These are phyloP conservation scores for Caranx ignobilis DNA, from an alignment of 2,113 vertebrate species.

Conservation along the genomic window DNA sequence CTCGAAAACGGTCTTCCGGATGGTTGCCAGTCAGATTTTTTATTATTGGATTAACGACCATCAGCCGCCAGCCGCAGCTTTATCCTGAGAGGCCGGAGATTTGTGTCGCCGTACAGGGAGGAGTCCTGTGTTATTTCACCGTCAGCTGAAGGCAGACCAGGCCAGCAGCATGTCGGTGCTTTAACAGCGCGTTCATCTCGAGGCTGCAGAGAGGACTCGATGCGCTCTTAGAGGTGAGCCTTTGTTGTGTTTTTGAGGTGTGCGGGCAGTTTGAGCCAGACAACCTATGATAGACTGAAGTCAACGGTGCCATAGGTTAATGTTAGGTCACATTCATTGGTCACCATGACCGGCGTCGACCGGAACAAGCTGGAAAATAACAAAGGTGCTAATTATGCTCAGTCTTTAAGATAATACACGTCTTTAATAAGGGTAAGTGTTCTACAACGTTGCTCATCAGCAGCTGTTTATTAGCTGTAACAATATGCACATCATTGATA, in stretches of 20 bases:
- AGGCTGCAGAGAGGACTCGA: conserved; percentile 27
- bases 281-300: not conserved
- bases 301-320: conserved; percentile 5
- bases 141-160: conserved; percentile 51
- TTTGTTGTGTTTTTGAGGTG: not conserved
- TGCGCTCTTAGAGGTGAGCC: conserved; percentile 70
- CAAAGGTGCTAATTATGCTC: not conserved
- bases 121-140: conserved; percentile 60
- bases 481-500: not conserved
- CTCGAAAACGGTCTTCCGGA: conserved; percentile 45
- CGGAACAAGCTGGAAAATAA: not conserved
- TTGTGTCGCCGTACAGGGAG: conserved; percentile 68
- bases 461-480: conserved; percentile 1
- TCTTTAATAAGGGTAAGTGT: not conserved
- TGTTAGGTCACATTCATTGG: conserved; percentile 3
- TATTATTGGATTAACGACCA: conserved; percentile 69
- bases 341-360: conserved; percentile 6
- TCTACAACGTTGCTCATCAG: not conserved
- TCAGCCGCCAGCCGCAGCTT: conserved; percentile 49
- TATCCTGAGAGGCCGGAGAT: conserved; percentile 73
- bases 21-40: conserved; percentile 44
- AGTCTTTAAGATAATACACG: not conserved
- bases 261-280: conserved; percentile 26
- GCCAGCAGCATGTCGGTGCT: conserved; percentile 42
- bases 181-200: conserved; percentile 41